Conservation (phyloP, 2,888 invertebrate genomes). For the Polydrusus tereticollis region DNA sequence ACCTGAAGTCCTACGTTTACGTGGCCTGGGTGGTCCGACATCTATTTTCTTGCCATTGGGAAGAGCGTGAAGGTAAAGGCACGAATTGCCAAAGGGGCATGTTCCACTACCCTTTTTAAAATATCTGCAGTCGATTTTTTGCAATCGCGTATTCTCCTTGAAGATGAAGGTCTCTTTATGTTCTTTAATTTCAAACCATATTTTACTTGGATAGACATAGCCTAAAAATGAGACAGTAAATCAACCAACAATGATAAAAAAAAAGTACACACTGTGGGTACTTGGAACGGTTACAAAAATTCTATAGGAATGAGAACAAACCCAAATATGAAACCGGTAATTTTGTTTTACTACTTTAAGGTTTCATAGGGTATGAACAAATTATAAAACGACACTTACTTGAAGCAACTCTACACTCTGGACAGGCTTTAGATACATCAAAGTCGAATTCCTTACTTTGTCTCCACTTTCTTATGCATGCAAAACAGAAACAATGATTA, state of each 20-base stretch:
- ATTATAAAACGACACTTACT: conserved; percentile 41
- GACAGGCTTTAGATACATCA: conserved; percentile 56
- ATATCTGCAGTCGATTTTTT: conserved; percentile 76
- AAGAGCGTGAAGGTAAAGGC: conserved; percentile 82
- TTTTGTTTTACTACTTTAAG: too few species aligned
- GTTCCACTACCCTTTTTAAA: conserved; percentile 80
- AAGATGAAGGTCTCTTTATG: conserved; percentile 80
- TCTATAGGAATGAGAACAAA: too few species aligned
- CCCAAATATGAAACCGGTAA: too few species aligned
- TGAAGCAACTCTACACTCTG: conserved; percentile 55
- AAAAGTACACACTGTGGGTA: too few species aligned
- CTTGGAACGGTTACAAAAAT: too few species aligned
- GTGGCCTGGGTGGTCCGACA: conserved; percentile 68
- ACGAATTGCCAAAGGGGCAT: conserved; percentile 87
- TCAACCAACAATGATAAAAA: background rate
- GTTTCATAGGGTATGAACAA: background rate
- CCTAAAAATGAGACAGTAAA: conserved; percentile 65
- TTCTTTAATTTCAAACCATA: conserved; percentile 82
- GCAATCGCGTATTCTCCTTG: conserved; percentile 78
- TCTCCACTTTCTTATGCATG: conserved; percentile 56
- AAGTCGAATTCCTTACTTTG: conserved; percentile 56
- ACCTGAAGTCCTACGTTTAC: conserved; percentile 39
- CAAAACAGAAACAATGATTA: conserved; percentile 57
- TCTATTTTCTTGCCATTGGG: conserved; percentile 78
- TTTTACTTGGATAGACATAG: conserved; percentile 83